Conservation (phyloP, 2,888 invertebrate genomes). For the Eupelmus urozonus region DNA sequence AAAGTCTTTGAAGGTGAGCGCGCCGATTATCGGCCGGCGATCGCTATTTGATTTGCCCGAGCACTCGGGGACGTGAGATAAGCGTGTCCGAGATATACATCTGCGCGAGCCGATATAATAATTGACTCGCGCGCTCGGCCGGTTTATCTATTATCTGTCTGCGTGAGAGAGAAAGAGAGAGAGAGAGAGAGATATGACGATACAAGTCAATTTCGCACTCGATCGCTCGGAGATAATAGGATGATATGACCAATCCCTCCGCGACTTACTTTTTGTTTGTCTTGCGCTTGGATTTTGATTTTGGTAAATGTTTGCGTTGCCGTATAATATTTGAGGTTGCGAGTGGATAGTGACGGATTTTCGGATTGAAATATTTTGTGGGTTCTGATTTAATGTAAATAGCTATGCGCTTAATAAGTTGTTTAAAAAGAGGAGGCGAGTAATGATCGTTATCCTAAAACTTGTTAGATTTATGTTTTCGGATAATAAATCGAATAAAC, state of each 20-base stretch:
- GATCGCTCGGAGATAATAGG: slow-evolving; percentile 4
- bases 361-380: no score
- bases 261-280: not conserved
- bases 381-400: no score
- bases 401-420: no score
- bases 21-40: slow-evolving; percentile 49
- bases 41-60: slow-evolving; percentile 56
- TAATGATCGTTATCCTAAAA: no score
- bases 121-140: slow-evolving; percentile 26
- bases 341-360: not conserved
- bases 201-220: slow-evolving; percentile 41
- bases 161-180: not conserved
- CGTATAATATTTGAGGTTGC: no score
- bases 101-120: slow-evolving; percentile 31
- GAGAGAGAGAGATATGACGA: not conserved
- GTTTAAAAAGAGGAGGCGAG: no score
- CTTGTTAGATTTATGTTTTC: no score
- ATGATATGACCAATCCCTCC: not conserved
- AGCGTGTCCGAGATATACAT: slow-evolving; percentile 38
- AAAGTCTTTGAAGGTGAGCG: slow-evolving; percentile 54
- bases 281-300: not conserved
- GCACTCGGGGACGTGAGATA: slow-evolving; percentile 29
- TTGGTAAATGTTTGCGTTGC: no score
- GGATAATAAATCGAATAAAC: no score
- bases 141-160: no score